Evolutionary conservation across 2,888 invertebrate genomes (phyloP).

Genomic region (Leptinotarsa peninsularis): DNA sequence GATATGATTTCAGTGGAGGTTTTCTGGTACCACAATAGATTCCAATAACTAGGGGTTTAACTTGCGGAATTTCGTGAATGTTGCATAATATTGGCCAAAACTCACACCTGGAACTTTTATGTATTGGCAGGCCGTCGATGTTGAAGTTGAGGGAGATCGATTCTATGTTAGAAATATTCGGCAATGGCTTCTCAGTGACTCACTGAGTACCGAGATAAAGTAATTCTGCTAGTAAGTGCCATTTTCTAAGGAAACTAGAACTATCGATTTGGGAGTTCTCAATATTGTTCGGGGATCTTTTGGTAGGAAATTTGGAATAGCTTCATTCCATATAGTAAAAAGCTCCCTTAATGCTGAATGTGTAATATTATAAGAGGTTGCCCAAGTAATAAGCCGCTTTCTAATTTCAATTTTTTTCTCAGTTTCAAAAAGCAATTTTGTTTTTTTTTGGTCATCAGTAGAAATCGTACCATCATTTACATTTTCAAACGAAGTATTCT

Average conservation of each 20-base stretch:
- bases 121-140: conserved; percentile 46
- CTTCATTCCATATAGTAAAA: conserved; percentile 21
- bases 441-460: conserved; percentile 21
- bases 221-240: conserved; percentile 29
- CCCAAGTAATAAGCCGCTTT: conserved; percentile 11
- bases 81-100: conserved; percentile 48
- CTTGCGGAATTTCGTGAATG: conserved; percentile 35
- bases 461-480: conserved; percentile 21
- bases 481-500: conserved; percentile 10
- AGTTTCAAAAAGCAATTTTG: conserved; percentile 22
- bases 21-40: conserved; percentile 40
- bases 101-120: conserved; percentile 43
- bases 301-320: conserved; percentile 32
- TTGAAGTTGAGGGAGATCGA: conserved; percentile 43
- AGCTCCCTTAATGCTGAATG: conserved; percentile 26
- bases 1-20: conserved; percentile 29
- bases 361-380: conserved; percentile 19
- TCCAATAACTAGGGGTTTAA: conserved; percentile 40
- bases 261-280: conserved; percentile 27
- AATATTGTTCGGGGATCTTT: conserved; percentile 37
- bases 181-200: conserved; percentile 20
- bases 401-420: conserved; percentile 24
- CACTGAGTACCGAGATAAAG: conserved; percentile 27
- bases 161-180: conserved; percentile 18
- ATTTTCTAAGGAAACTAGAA: conserved; percentile 20